phyloP scores from a whole-genome alignment of 2,888 invertebrate genomes.

The Hedya salicella region DNA sequence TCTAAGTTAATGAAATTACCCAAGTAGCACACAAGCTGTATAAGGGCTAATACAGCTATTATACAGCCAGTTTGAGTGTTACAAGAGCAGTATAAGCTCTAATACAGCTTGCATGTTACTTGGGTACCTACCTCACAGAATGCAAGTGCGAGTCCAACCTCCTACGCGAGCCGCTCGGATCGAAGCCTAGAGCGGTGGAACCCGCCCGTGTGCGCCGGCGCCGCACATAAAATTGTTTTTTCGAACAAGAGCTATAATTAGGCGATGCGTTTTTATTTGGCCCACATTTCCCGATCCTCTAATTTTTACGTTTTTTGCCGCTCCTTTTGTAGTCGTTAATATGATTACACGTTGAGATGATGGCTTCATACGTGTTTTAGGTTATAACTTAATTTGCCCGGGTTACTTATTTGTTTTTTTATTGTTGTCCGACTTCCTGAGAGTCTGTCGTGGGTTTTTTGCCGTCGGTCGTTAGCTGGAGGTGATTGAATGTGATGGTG shows the following conservation, averaged over 20 bases:
- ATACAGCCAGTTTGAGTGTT: too few relatives aligned
- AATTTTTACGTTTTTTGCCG: constrained; percentile 83
- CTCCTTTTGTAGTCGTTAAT: constrained; percentile 85
- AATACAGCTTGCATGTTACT: too few relatives aligned
- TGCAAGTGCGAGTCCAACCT: too few relatives aligned
- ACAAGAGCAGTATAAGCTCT: too few relatives aligned
- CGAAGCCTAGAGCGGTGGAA: constrained; percentile 44
- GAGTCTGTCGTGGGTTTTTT: constrained; percentile 81
- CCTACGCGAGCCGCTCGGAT: background rate
- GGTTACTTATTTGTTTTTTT: constrained; percentile 83
- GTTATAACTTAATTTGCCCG: constrained; percentile 85
- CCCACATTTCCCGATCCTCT: constrained; percentile 85
- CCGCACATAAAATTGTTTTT: constrained; percentile 83
- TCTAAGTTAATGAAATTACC: too few relatives aligned
- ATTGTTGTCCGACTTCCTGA: constrained; percentile 82
- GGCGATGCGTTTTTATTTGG: constrained; percentile 85
- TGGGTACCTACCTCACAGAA: too few relatives aligned
- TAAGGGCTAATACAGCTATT: too few relatives aligned
- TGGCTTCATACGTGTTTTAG: constrained; percentile 85
- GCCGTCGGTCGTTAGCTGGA: constrained; percentile 76
- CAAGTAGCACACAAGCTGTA: too few relatives aligned
- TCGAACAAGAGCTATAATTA: constrained; percentile 83
- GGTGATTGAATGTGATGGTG: constrained; percentile 83
- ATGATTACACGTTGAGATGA: constrained; percentile 85
- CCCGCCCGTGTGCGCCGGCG: constrained; percentile 71